Evolutionary conservation across 2,888 invertebrate species (phyloP).

Genomic region (Myopa tessellatipennis): DNA sequence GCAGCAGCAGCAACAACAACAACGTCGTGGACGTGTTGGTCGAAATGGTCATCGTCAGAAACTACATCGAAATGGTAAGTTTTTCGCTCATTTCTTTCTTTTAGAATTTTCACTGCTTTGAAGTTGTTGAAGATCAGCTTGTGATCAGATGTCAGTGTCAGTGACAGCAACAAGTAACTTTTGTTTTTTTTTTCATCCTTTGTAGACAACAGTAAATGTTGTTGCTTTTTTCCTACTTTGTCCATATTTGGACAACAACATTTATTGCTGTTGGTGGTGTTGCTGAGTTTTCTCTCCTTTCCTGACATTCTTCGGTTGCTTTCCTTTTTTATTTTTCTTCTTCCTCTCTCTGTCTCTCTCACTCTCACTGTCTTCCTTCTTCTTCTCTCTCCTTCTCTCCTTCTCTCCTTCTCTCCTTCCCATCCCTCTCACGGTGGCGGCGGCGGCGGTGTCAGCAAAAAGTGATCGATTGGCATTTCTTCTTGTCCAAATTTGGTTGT

Average conservation of each 20-base stretch:
- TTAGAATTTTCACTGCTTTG: conserved; percentile 3
- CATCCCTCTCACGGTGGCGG: too few relatives aligned
- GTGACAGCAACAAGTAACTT: neutral
- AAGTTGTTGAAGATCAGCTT: neutral
- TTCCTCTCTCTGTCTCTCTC: too few relatives aligned
- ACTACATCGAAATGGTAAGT: conserved; percentile 58
- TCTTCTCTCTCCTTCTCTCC: neutral
- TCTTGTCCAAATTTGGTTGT: conserved; percentile 26
- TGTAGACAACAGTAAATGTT: conserved; percentile 25
- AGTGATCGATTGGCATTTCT: conserved; percentile 34
- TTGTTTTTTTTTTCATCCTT: conserved; percentile 15
- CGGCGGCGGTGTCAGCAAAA: neutral
- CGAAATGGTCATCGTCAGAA: conserved; percentile 54
- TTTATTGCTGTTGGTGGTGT: neutral
- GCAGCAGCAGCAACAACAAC: conserved; percentile 20
- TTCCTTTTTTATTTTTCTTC: neutral
- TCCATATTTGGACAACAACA: conserved; percentile 17
- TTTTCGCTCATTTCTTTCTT: conserved; percentile 24
- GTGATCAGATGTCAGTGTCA: neutral
- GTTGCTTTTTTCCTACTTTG: conserved; percentile 17
- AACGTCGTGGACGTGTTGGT: conserved; percentile 32
- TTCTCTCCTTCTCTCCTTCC: neutral
- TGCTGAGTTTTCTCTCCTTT: neutral
- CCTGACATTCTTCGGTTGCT: neutral
- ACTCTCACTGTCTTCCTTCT: too few relatives aligned